Percentiles rank a stretch among this genome's conserved stretches.
Conservation (phyloP, 2,888 invertebrate species). For the Stramonita haemastoma region DNA sequence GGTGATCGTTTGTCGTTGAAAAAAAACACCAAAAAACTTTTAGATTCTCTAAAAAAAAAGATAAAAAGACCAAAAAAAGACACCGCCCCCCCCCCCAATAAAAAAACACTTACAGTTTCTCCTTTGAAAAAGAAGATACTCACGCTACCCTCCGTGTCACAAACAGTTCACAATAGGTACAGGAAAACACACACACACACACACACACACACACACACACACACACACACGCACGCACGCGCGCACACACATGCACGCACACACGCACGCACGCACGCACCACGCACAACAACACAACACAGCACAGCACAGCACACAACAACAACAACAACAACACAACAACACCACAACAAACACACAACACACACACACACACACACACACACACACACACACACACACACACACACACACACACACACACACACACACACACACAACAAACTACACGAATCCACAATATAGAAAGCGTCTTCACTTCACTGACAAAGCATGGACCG, state of each 20-base stretch:
- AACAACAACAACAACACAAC: not conserved
- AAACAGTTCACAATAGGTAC: not conserved
- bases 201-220: not conserved
- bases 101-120: too few species aligned
- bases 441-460: not conserved
- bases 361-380: not conserved
- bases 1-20: too few species aligned
- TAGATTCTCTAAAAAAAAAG: too few species aligned
- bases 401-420: not conserved
- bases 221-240: not conserved
- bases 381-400: not conserved
- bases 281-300: not conserved
- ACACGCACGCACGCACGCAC: not conserved
- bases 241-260: not conserved
- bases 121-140: not conserved
- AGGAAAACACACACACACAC: not conserved
- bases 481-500: not conserved
- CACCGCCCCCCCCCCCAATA: too few species aligned
- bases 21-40: too few species aligned
- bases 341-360: not conserved
- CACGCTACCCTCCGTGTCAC: too few species aligned
- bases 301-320: not conserved
- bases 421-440: not conserved
- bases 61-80: too few species aligned
- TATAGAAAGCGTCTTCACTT: too few species aligned